Evolutionary conservation across 2,797 vertebrate species (phyloP), one percentile per base, ranked within the genome.

Genomic region (Serranus cabrilla): DNA sequence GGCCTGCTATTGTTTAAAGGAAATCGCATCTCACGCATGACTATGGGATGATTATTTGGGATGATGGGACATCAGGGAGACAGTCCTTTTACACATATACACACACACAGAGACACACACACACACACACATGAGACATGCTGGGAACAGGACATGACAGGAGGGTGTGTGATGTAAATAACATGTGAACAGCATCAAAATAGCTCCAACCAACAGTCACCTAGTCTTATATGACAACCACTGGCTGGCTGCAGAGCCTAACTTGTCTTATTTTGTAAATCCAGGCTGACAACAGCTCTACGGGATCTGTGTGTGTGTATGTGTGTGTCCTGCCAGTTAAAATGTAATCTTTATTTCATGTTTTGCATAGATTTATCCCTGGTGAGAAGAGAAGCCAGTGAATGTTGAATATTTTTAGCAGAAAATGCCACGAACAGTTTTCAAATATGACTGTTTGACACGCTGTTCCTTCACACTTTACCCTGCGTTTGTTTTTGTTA

Each of bases 1-100:
- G 71, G 81, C 83, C 87, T 49, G 87, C 90, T 86, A 88, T 92
- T 93, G 92, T 93, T 89, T 87, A 89, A 90, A 79, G 78, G 78
- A 90, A 93, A 91, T 91, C 83, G 71, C 88, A 91, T 93, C 91
- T 92, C 93, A 92, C 79, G 87, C 89, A 90, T 91, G 92, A 90
- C 78, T 83, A 87, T 87, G 54, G 85, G 75, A 86, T 81, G 86
- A 88, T 89, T 86, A 89, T 91, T 90, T 91, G 81, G 81, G 72
- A 63, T 87, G 90, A 94, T 89, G 85, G 87, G 65, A 75, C 81
- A 81, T 89, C 87, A 84, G 81, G 68, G 49, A 89, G 80, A 87
- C 83, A 78, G 70, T 42, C 55, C 25, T 63, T 57, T 60, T 52
- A 50, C 45, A 20, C 37, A 74, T 9, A 51, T n/a, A 56, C 9